Conservation (phyloP, 2,797 vertebrate genomes). For the Alcedo quadribrachys region DNA sequence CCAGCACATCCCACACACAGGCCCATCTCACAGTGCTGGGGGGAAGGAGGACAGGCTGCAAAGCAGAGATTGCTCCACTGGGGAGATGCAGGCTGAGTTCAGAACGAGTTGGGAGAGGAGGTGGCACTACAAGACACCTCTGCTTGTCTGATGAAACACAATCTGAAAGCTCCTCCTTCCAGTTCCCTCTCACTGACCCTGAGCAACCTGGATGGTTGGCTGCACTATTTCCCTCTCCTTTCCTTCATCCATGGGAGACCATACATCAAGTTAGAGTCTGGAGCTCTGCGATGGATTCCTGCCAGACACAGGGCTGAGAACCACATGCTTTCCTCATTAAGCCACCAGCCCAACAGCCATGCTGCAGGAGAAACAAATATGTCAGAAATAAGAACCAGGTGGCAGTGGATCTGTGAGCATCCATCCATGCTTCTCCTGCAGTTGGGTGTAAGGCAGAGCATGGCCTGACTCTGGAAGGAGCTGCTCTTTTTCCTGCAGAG, state of each 20-base stretch:
- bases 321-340: slow-evolving; percentile 17
- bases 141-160: background rate
- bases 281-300: background rate
- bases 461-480: background rate
- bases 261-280: background rate
- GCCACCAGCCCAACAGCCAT: background rate
- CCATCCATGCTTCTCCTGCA: background rate
- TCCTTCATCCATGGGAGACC: background rate
- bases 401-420: background rate
- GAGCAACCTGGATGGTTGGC: background rate
- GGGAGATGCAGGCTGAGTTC: background rate
- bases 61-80: background rate
- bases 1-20: background rate
- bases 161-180: background rate
- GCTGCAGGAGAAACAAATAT: background rate
- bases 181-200: background rate
- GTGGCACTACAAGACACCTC: background rate
- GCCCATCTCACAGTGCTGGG: background rate
- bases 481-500: background rate
- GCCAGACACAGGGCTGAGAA: slow-evolving; percentile 7
- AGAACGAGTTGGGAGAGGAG: background rate
- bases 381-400: slow-evolving; percentile 14
- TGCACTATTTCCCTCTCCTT: background rate
- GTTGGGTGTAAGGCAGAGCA: background rate
- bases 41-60: background rate